Conservation (phyloP, 1,140 invertebrate species). For the Hylaeus anthracinus region DNA sequence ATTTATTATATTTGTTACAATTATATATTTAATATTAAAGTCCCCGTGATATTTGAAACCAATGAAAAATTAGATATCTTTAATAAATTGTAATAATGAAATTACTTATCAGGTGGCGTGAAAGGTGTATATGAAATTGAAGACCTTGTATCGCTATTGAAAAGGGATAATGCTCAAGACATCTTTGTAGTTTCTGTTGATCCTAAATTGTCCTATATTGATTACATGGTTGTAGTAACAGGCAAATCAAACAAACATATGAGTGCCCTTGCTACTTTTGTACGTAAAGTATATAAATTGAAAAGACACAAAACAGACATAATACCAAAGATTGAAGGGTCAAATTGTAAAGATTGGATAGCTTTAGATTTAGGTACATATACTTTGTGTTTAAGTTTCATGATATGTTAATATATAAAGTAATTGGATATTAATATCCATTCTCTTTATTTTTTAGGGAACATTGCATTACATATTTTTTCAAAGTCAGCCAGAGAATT, state of each 20-base stretch:
- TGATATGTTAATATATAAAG: background rate
- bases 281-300: slow-evolving; percentile 90
- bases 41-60: background rate
- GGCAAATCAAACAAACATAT: slow-evolving; percentile 89
- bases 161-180: slow-evolving; percentile 89
- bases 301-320: slow-evolving; percentile 85
- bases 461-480: slow-evolving; percentile 96
- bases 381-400: slow-evolving; percentile 8
- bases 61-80: slow-evolving; percentile 2
- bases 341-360: slow-evolving; percentile 90
- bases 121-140: slow-evolving; percentile 93
- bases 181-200: slow-evolving; percentile 92
- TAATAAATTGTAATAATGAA: slow-evolving; percentile 26
- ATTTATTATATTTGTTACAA: slow-evolving; percentile 12
- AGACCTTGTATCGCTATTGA: slow-evolving; percentile 89
- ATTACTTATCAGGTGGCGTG: slow-evolving; percentile 85
- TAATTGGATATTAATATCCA: slow-evolving; percentile 49
- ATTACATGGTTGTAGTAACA: slow-evolving; percentile 90
- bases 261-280: slow-evolving; percentile 87
- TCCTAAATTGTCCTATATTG: slow-evolving; percentile 88
- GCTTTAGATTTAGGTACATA: slow-evolving; percentile 92
- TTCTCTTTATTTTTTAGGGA: slow-evolving; percentile 83
- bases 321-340: slow-evolving; percentile 89
- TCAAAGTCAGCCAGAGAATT: slow-evolving; percentile 84
- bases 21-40: slow-evolving; percentile 4